These are phyloP conservation scores for Nycticebus coucang DNA, from an alignment of 2,113 vertebrate species.

Conservation along the genomic window DNA sequence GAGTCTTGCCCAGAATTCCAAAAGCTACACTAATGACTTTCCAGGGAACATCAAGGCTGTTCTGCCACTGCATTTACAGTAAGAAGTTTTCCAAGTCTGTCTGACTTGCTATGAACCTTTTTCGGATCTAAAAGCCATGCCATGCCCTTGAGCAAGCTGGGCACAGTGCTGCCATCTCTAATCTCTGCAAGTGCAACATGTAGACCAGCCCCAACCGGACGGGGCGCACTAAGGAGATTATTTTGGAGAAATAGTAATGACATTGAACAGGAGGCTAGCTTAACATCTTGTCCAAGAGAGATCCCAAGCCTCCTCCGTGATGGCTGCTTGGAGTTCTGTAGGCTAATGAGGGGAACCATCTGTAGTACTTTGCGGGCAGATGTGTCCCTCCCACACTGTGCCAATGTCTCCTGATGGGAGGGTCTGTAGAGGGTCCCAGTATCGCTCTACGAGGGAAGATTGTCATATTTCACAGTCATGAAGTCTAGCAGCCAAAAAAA, in stretches of 20 bases:
- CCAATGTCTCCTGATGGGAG: constrained; percentile 64
- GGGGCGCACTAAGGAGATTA: constrained; percentile 51
- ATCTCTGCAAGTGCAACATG: background rate
- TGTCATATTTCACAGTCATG: background rate
- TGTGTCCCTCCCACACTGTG: constrained; percentile 69
- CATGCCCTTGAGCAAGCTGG: background rate
- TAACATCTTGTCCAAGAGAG: constrained; percentile 75
- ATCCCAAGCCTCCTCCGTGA: constrained; percentile 72
- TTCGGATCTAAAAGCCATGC: constrained; percentile 32
- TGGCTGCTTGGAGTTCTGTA: constrained; percentile 76
- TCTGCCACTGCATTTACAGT: background rate
- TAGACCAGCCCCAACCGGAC: background rate
- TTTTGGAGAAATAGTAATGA: constrained; percentile 68
- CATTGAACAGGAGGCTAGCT: constrained; percentile 83
- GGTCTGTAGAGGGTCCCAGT: constrained; percentile 46
- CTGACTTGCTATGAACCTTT: constrained; percentile 1
- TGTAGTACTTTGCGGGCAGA: constrained; percentile 81
- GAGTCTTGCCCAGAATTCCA: background rate
- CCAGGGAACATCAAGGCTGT: background rate
- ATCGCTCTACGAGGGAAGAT: background rate
- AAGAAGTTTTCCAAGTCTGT: constrained; percentile 2
- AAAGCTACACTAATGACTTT: background rate
- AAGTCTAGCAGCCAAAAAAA: constrained; percentile 52
- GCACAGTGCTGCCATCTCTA: background rate
- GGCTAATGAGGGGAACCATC: constrained; percentile 84